phyloP scores from a whole-genome alignment of 2,113 vertebrate species.

The Nansenia antarctica region DNA sequence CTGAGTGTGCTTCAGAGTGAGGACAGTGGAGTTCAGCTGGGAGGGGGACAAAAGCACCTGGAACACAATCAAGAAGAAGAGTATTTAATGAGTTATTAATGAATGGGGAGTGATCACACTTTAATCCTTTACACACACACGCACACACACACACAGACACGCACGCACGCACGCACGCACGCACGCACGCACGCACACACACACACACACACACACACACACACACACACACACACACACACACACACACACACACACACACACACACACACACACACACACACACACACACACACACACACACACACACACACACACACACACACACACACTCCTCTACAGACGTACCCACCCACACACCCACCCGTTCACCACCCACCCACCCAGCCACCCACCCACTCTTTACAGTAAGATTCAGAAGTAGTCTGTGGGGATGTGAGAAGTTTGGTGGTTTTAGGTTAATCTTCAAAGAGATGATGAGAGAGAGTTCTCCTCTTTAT shows the following conservation, averaged over 20 bases:
- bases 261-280: too few species aligned
- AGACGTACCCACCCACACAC: not conserved
- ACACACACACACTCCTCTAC: not conserved
- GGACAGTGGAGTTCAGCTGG: not conserved
- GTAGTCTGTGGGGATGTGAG: conserved; percentile 11
- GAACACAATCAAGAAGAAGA: not conserved
- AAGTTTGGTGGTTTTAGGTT: conserved; percentile 14
- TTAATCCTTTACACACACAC: not conserved
- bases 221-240: not conserved
- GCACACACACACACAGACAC: too few species aligned
- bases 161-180: too few species aligned
- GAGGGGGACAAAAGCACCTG: not conserved
- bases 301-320: not conserved
- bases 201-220: not conserved
- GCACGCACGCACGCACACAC: too few species aligned
- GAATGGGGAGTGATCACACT: too few species aligned
- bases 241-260: not conserved
- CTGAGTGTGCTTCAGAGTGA: conserved; percentile 18
- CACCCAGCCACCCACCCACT: not conserved
- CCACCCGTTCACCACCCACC: too few species aligned
- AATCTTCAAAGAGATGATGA: conserved; percentile 39
- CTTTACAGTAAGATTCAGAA: conserved; percentile 21
- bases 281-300: not conserved
- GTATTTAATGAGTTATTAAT: too few species aligned
- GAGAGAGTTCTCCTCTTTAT: conserved; percentile 16